Evolutionary conservation across 2,888 invertebrate genomes (phyloP), one percentile per base, ranked within the genome.

Genomic region (Melanophora roralis): DNA sequence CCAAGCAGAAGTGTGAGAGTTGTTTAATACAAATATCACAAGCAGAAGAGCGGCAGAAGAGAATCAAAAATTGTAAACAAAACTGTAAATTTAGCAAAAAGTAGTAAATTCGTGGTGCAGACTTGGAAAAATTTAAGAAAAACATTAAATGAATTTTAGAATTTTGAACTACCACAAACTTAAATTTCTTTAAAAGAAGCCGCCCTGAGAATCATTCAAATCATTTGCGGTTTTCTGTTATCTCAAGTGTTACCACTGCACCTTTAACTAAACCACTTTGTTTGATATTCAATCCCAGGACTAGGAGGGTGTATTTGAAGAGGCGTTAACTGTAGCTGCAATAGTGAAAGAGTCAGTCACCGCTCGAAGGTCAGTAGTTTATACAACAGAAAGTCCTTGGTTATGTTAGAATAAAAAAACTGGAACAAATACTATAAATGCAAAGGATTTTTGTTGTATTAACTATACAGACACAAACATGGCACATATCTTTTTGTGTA

Each of bases 291-390:
- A 23, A 49, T 6, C n/a, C 1, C 19, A 1, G 49, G 40, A 2
- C 11, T 5, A 43, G 43, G 4, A 49, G 43, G 32, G 19, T 38
- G 14, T n/a, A 5, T 27, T 19, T 27, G 32, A 23, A 34, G 53
- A 36, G 74, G 59, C 49, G 43, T 7, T n/a, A 9, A 7, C 4
- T 8, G 6, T n/a, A 27, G 16, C 23, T 69, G 69, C 34, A 59
- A 36, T 53, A 80, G 72, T 51, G 80, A 76, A 68, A 76, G 76
- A 80, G 80, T 80, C 80, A 80, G 73, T 80, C 76, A 80, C 80
- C 80, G 80, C 59, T 68, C 76, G 80, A 80, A 80, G 80, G 80
- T 80, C 80, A 76, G 49, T 62, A 59, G 76, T 72, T 76, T 76
- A 55, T 64, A 55, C 72, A 53, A 40, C 55, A 43, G 9, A 9